Conservation (phyloP, 2,797 vertebrate species). For the Chelon auratus region DNA sequence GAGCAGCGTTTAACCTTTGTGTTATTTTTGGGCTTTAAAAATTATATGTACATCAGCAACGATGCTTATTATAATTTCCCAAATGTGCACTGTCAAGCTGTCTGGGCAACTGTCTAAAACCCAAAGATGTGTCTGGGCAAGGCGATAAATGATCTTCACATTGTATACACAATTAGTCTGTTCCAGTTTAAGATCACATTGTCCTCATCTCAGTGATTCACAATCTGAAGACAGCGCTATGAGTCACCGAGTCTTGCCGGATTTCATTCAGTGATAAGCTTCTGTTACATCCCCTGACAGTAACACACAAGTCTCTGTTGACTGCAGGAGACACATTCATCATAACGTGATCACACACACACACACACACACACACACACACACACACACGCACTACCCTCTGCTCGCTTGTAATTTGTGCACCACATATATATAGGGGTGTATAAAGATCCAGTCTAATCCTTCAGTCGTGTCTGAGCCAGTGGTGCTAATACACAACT, state of each 20-base stretch:
- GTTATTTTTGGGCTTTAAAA: neutral
- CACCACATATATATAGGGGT: slow-evolving; percentile 5
- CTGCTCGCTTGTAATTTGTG: slow-evolving; percentile 20
- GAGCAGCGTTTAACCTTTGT: neutral
- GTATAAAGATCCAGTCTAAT: slow-evolving; percentile 39
- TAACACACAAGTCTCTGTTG: slow-evolving; percentile 41
- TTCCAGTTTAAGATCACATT: slow-evolving; percentile 16
- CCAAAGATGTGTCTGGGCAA: neutral
- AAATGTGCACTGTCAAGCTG: neutral
- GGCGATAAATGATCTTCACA: neutral
- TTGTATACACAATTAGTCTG: slow-evolving; percentile 6
- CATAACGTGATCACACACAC: neutral
- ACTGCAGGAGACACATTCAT: slow-evolving; percentile 25
- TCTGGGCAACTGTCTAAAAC: neutral
- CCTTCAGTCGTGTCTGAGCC: slow-evolving; percentile 36
- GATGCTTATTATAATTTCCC: neutral
- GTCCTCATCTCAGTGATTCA: slow-evolving; percentile 43
- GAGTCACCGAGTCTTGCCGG: slow-evolving; percentile 53
- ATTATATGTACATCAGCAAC: neutral
- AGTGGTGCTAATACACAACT: slow-evolving; percentile 39
- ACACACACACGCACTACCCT: neutral
- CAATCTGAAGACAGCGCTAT: slow-evolving; percentile 8
- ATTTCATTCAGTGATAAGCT: slow-evolving; percentile 60
- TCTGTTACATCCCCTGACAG: slow-evolving; percentile 34
- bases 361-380: slow-evolving; percentile 10